Base-by-base conservation (phyloP, 2,888 invertebrate species). In the Dermolepida albohirtum region DNA sequence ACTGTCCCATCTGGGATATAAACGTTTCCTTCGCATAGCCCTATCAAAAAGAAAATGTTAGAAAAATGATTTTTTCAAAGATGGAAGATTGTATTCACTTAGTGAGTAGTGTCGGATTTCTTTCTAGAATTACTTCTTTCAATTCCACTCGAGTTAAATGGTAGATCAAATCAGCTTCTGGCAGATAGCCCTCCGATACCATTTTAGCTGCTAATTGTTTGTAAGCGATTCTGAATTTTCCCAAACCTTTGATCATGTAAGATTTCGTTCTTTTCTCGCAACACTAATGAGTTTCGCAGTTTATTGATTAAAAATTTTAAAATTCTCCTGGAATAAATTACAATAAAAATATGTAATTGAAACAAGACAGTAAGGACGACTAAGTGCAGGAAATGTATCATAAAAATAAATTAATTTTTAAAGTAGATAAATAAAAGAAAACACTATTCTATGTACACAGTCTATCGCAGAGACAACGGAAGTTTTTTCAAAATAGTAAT, bases 81-180 rank as follows among this genome's bases (percentile, higher is more conserved):
- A 34, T 55, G 6, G 10, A 39, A n/a, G 5, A 27, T 27, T 14
- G n/a, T 39, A 39, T 7, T 55, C 12, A 59, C 79, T 89, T 91
- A 72, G 84, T 85, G 49, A 92, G 81, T 39, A 90, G 78, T 0
- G 80, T 83, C 0, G 89, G 87, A 74, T 88, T 86, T 66, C 87
- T 82, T 0, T 71, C 82, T 0, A 77, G 70, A 0, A 92, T 78
- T 8, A 92, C 83, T 27, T 82, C 78, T 1, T 84, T 84, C 10
- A 94, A 85, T 82, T 95, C 94, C n/a, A 85, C 76, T 41, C 87
- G 84, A 0, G 90, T 88, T 74, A 94, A 85, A 82, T 88, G 91
- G 80, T 87, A 92, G 34, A 93, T 82, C 0, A 93, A 83, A 14
- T 89, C 87, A 14, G 81, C 78, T 57, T 89, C 85, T 0, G 93